Evolutionary conservation across 2,888 invertebrate genomes (phyloP).

Genomic region (Portevinia maculata): DNA sequence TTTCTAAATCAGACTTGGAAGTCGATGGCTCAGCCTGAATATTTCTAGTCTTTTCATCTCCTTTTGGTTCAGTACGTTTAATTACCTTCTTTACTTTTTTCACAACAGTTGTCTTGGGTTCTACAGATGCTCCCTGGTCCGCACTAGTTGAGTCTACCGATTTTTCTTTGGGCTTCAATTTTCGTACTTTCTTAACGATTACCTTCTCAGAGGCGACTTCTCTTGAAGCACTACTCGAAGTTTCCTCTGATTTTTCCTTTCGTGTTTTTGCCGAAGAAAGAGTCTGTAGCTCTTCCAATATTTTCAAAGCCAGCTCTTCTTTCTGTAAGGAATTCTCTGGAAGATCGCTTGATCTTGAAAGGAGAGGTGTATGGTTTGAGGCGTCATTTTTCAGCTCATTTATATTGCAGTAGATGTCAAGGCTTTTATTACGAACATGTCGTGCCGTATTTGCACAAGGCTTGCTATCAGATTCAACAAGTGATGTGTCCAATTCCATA

Average conservation of each 20-base stretch:
- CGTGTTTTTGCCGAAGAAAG: conserved; percentile 79
- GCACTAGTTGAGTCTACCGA: conserved; percentile 51
- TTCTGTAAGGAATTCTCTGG: conserved; percentile 76
- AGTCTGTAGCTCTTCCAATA: conserved; percentile 80
- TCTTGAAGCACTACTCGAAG: conserved; percentile 57
- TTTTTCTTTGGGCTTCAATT: conserved; percentile 79
- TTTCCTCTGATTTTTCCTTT: conserved; percentile 74
- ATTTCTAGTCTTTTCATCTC: conserved; percentile 67
- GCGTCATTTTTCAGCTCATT: conserved; percentile 31
- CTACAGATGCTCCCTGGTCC: conserved; percentile 68
- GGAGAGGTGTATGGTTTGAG: conserved; percentile 24
- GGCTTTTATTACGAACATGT: conserved; percentile 81
- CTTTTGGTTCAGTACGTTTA: conserved; percentile 77
- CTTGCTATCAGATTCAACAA: conserved; percentile 30
- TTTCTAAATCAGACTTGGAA: conserved; percentile 64
- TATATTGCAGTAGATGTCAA: conserved; percentile 78
- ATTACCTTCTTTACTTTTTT: conserved; percentile 80
- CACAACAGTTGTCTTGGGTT: conserved; percentile 75
- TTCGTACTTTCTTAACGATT: conserved; percentile 77
- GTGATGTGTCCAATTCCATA: conserved; percentile 76
- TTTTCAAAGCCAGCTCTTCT: conserved; percentile 80
- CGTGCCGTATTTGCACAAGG: conserved; percentile 75
- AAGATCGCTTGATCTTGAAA: conserved; percentile 67
- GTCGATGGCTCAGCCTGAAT: conserved; percentile 54
- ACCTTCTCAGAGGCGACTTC: conserved; percentile 56